These are phyloP conservation scores for Gymnothorax reevesii DNA, from an alignment of 2,797 vertebrate species.

Conservation along the genomic window DNA sequence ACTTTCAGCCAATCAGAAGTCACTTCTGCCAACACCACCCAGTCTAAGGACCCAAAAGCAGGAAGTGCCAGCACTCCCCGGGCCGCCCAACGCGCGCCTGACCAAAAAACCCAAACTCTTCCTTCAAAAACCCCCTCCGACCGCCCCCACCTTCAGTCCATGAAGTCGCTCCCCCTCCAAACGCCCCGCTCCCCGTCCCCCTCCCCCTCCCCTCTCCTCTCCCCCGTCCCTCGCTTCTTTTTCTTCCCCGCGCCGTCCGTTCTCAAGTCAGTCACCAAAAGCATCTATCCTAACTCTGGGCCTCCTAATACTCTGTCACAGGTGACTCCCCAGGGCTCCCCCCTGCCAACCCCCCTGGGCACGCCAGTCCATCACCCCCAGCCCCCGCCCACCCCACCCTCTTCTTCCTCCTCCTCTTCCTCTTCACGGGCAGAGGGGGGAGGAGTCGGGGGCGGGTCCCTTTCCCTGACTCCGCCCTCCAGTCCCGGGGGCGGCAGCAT, in stretches of 20 bases:
- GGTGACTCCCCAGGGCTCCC: slow-evolving; percentile 85
- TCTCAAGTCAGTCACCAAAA: slow-evolving; percentile 78
- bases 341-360: slow-evolving; percentile 85
- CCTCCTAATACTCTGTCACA: slow-evolving; percentile 74
- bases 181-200: slow-evolving; percentile 73
- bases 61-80: slow-evolving; percentile 64
- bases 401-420: slow-evolving; percentile 85
- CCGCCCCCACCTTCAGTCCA: slow-evolving; percentile 78
- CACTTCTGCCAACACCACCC: slow-evolving; percentile 62
- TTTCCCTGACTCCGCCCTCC: slow-evolving; percentile 82
- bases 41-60: slow-evolving; percentile 73
- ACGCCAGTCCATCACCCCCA: slow-evolving; percentile 85
- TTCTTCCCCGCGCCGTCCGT: slow-evolving; percentile 77
- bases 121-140: slow-evolving; percentile 81
- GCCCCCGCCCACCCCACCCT: slow-evolving; percentile 79
- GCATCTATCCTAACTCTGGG: slow-evolving; percentile 72
- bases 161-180: slow-evolving; percentile 82
- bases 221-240: slow-evolving; percentile 76
- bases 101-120: slow-evolving; percentile 89
- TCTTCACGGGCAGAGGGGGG: slow-evolving; percentile 76
- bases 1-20: slow-evolving; percentile 84
- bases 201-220: slow-evolving; percentile 72
- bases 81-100: slow-evolving; percentile 58
- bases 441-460: slow-evolving; percentile 70
- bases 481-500: slow-evolving; percentile 77